Base-by-base conservation (phyloP, 2,888 invertebrate species). In the Abscondita cerata region DNA sequence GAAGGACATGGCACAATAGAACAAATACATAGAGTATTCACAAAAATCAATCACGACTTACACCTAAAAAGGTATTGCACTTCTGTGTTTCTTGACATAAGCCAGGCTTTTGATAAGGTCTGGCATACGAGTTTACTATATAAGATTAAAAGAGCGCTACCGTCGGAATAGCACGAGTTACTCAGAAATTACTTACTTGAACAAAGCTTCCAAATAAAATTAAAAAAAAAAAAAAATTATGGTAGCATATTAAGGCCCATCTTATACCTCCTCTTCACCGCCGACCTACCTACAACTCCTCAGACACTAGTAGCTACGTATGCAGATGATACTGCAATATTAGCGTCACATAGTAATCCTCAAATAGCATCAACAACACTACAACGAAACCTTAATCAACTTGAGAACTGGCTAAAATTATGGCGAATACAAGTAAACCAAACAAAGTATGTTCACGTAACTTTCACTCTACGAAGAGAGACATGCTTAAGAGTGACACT, bases 401-500 rank as follows among this genome's bases (percentile, higher is more conserved):
- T 18, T 46, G 19, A 18, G 19, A n/a, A 46, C 46, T 46, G 46
- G 13, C 46, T 18, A 18, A 46, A 46, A n/a, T 18, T 15, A n/a
- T n/a, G n/a, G 46, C 19, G 46, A 3, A 18, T 46, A 46, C 9
- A 46, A 8, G 46, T 46, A 13, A 18, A 46, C 16, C 6, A 46
- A 46, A 13, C n/a, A 46, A n/a, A 13, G 8, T 46, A 6, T 16
- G 4, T 18, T 46, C 15, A 46, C 12, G 46, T 13, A 48, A 48
- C 5, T n/a, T n/a, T n/a, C n/a, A n/a, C n/a, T n/a, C n/a, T n/a
- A n/a, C n/a, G n/a, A n/a, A n/a, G n/a, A n/a, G 48, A 48, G 25
- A 48, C 48, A n/a, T 48, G 20, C 31, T 25, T 13, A 48, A 11
- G n/a, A 48, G 20, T 51, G 34, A n/a, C 0, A 51, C 36, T 4